Evolutionary conservation across 2,797 vertebrate species (phyloP).

Genomic region (Hyperoplus immaculatus): DNA sequence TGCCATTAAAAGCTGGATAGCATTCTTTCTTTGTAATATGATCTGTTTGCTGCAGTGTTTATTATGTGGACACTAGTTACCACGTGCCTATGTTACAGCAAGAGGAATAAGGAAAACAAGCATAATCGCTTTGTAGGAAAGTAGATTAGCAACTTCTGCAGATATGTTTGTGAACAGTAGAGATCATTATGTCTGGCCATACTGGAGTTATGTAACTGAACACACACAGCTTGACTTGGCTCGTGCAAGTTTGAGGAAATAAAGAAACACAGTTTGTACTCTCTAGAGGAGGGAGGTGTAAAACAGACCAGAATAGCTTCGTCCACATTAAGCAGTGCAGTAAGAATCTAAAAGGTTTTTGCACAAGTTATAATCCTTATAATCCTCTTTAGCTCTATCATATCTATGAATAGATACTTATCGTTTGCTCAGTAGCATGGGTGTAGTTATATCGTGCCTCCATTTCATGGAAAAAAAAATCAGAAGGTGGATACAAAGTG

Average conservation of each 20-base stretch:
- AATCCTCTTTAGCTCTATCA: not conserved
- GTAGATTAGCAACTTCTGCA: slow-evolving; percentile 8
- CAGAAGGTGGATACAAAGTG: slow-evolving; percentile 9
- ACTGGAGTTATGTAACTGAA: slow-evolving; percentile 53
- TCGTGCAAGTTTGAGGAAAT: slow-evolving; percentile 51
- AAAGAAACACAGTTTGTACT: not conserved
- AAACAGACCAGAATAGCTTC: not conserved
- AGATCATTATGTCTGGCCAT: not conserved
- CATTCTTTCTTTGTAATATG: slow-evolving; percentile 36
- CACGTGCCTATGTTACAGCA: slow-evolving; percentile 10
- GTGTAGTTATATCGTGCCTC: not conserved
- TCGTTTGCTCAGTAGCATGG: slow-evolving; percentile 5
- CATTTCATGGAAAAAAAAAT: slow-evolving; percentile 1
- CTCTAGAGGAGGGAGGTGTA: slow-evolving; percentile 9
- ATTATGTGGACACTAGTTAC: slow-evolving; percentile 29
- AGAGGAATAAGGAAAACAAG: slow-evolving; percentile 15
- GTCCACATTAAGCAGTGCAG: not conserved
- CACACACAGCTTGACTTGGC: slow-evolving; percentile 21
- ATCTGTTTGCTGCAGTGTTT: slow-evolving; percentile 41
- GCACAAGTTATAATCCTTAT: not conserved
- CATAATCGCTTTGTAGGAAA: not conserved
- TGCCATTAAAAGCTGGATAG: slow-evolving; percentile 13
- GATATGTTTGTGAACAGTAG: slow-evolving; percentile 22
- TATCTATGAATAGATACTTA: slow-evolving; percentile 9
- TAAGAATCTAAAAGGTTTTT: not conserved